Evolutionary conservation across 2,113 vertebrate genomes (phyloP).

Genomic region (Pipra filicauda): DNA sequence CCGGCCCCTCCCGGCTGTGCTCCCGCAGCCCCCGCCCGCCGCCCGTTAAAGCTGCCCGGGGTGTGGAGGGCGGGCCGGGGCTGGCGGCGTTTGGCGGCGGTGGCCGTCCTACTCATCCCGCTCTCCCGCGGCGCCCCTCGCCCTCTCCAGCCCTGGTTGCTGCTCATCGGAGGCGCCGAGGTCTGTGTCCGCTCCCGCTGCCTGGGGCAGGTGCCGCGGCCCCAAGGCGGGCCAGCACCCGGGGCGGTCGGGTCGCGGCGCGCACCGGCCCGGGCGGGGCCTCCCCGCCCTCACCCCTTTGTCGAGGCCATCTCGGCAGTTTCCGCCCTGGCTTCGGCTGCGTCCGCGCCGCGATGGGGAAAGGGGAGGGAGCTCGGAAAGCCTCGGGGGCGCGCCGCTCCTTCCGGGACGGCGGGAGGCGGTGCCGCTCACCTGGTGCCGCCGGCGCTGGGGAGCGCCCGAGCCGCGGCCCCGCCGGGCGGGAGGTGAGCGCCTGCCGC

Average conservation of each 20-base stretch:
- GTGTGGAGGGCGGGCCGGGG: not conserved
- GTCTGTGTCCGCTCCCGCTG: not conserved
- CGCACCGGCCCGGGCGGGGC: slow-evolving; percentile 20
- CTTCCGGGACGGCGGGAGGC: slow-evolving; percentile 33
- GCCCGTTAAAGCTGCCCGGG: not conserved
- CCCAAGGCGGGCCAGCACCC: not conserved
- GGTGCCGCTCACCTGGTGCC: slow-evolving; percentile 41
- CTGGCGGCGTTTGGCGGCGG: too few relatives aligned
- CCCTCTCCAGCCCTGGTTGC: not conserved
- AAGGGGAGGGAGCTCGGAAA: slow-evolving; percentile 2
- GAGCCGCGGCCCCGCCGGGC: not conserved
- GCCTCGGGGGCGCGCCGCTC: not conserved
- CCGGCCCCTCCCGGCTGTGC: not conserved
- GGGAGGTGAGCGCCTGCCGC: not conserved
- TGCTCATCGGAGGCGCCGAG: not conserved
- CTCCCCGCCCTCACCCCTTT: not conserved
- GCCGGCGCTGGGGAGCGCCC: not conserved
- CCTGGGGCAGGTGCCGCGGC: not conserved
- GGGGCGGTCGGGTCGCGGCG: not conserved
- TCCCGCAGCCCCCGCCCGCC: not conserved
- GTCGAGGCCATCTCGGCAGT: slow-evolving; percentile 56
- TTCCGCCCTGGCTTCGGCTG: slow-evolving; percentile 68
- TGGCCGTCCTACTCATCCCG: not conserved
- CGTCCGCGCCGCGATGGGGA: slow-evolving; percentile 31
- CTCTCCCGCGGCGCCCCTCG: not conserved